Base-by-base conservation (phyloP, 2,797 vertebrate genomes). In the Argyrosomus regius region DNA sequence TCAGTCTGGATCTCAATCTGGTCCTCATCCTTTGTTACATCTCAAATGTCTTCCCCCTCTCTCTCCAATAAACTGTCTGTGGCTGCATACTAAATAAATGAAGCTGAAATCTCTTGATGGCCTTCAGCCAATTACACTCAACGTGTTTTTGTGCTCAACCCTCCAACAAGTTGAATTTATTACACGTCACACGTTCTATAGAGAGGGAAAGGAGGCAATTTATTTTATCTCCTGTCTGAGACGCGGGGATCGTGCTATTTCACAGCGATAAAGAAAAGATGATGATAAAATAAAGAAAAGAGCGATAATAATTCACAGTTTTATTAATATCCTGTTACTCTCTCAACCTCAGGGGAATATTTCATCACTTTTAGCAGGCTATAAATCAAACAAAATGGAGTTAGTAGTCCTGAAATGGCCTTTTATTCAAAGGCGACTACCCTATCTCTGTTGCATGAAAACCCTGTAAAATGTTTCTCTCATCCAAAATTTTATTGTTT, bases 251-350 rank as follows among this genome's bases (percentile, higher is more conserved):
- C 39, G n/a, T 77, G 31, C 69, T 85, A 24, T 85, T 89, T 89
- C 62, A 80, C 58, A 50, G 81, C 24, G 24, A 77, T 89, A 71
- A 90, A 84, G 60, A 65, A 75, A 80, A 74, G 62, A 82, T 74
- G 82, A 81, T 46, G 72, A 85, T 77, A 54, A 85, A 81, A 84
- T 74, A 86, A 83, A 84, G 77, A 75, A 73, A 72, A 77, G 17
- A 68, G 49, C 57, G 49, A 76, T 78, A 77, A 77, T 86, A 84
- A 83, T 80, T 92, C 82, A 88, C 81, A 65, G 70, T 86, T 88
- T 87, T 86, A 81, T 89, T 89, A 87, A 91, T 90, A 89, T 89
- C 85, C 81, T 75, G 84, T 82, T 84, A 46, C 39, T 68, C 75
- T 75, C 78, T 82, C 80, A 85, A 54, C 56, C 80, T 78, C 65